Conservation (phyloP, 2,888 invertebrate species). For the Hyposoter dolosus region DNA sequence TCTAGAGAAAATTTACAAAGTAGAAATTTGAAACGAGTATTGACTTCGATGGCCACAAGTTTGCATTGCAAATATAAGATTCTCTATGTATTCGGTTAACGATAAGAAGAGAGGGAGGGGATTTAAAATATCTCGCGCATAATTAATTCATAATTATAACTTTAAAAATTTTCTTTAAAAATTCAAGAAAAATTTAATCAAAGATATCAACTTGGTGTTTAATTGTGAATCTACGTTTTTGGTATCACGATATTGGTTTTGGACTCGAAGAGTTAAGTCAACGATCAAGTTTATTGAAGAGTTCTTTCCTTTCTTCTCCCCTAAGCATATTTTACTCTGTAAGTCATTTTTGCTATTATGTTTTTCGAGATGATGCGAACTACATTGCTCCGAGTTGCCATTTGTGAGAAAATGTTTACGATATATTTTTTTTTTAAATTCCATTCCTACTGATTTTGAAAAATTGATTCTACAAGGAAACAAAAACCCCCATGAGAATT, state of each 20-base stretch:
- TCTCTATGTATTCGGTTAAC: constrained; percentile 15
- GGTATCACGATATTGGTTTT: neutral
- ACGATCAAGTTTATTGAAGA: neutral
- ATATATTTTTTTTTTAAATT: neutral
- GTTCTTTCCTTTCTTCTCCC: neutral
- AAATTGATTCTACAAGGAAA: neutral
- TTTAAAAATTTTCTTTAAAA: constrained; percentile 31
- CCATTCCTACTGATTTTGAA: neutral
- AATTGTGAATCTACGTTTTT: neutral
- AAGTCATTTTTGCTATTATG: neutral
- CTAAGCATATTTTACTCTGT: neutral
- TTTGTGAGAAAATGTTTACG: neutral
- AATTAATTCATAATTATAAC: neutral
- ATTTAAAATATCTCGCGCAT: constrained; percentile 17
- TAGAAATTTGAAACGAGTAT: neutral
- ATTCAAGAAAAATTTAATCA: neutral
- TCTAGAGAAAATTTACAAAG: neutral
- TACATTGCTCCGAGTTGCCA: neutral
- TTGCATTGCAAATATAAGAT: constrained; percentile 25
- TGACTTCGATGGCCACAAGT: constrained; percentile 20
- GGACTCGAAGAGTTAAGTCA: neutral
- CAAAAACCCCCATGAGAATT: neutral
- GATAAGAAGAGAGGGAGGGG: constrained; percentile 19
- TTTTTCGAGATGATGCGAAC: neutral
- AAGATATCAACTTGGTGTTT: neutral